Base-by-base conservation (phyloP, 2,113 vertebrate species). In the Meriones unguiculatus region DNA sequence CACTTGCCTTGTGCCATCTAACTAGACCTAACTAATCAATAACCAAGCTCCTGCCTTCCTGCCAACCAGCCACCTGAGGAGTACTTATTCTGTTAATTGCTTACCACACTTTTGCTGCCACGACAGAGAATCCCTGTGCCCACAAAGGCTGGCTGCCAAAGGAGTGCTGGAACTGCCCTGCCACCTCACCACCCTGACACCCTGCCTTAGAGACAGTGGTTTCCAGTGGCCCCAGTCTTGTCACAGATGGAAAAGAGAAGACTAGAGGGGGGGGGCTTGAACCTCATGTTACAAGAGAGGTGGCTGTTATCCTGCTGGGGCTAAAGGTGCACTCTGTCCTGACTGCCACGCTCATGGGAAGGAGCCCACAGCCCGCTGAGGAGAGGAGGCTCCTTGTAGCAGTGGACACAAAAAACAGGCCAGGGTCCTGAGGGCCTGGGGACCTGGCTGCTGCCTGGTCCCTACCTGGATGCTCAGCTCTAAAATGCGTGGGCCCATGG, bases 81-180 rank as follows among this genome's bases (percentile, higher is more conserved):
- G 95, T 65, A 14, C 91, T 96, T 72, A 85, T 87, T 95, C 24
- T 86, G 91, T 65, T 91, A 90, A 85, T 32, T 7, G 70, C 91
- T 30, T 7, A 57, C 73, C 1, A 0, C 0, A 17, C 52, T 92
- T 89, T 80, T 3, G 28, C 91, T 88, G 89, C 75, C 1, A 7
- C 85, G 38, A 72, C 0, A 1, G 25, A 80, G 35, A 28, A 25
- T 88, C 25, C 64, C 20, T 0, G 0, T 0, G 7, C 89, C 91
- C 57, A 0, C 88, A 35, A 65, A 35, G 88, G 73, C 84, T 50
- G 78, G 41, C 17, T 54, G 75, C 91, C 95, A 73, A 70, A 59
- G 57, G 0, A 32, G 8, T 12, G 88, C 59, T 62, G 72, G 50
- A 64, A n/a, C 32, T 0, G 0, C n/a, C 41, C 89, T 62, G 28